Percentiles rank a stretch among this genome's conserved stretches.
These are phyloP conservation scores for Gastrophryne carolinensis DNA, from an alignment of 2,797 vertebrate species.

Conservation along the genomic window DNA sequence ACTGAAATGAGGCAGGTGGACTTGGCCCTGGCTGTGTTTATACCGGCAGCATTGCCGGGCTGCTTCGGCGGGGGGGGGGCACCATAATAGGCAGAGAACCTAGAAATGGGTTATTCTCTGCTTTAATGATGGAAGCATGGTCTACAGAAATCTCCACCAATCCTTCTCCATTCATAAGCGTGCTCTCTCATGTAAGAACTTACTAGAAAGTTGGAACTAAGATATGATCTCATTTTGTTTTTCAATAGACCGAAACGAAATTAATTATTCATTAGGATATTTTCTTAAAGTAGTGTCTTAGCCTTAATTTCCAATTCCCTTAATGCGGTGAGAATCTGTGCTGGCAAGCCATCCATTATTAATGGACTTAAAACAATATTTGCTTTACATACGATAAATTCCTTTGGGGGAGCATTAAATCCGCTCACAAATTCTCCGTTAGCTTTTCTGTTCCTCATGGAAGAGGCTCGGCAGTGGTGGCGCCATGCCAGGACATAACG, in stretches of 20 bases:
- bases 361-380: slow-evolving; percentile 71
- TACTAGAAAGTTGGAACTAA: slow-evolving; percentile 42
- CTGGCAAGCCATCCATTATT: slow-evolving; percentile 71
- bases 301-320: slow-evolving; percentile 74
- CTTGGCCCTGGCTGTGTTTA: too few species aligned
- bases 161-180: neutral
- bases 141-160: neutral
- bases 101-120: neutral
- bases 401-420: slow-evolving; percentile 58
- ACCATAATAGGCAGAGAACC: too few species aligned
- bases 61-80: too few species aligned
- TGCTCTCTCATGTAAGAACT: slow-evolving; percentile 35
- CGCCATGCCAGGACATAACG: neutral
- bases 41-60: too few species aligned
- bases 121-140: neutral
- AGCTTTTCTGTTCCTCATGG: slow-evolving; percentile 24
- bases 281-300: slow-evolving; percentile 65
- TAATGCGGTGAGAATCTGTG: slow-evolving; percentile 63
- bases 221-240: slow-evolving; percentile 51
- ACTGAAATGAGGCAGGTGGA: too few species aligned
- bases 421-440: slow-evolving; percentile 51
- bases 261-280: slow-evolving; percentile 69
- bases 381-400: slow-evolving; percentile 65
- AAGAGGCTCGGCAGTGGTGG: neutral
- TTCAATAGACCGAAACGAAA: slow-evolving; percentile 52